Conservation (phyloP, 2,797 vertebrate genomes). For the Sebastes matsubarae region DNA sequence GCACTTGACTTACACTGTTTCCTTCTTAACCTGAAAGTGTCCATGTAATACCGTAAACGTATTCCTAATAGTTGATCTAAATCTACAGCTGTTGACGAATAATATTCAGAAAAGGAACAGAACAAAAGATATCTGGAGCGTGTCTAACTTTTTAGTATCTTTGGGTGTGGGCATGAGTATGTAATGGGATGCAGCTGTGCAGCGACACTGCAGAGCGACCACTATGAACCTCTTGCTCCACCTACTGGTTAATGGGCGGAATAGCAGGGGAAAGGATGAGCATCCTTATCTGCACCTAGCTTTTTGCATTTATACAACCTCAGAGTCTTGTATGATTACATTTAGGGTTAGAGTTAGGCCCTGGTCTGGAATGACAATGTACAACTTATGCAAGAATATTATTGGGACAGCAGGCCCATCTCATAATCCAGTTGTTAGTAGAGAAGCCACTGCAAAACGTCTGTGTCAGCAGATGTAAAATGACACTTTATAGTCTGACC, state of each 20-base stretch:
- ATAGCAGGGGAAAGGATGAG: neutral
- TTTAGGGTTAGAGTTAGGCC: neutral
- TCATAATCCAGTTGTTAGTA: neutral
- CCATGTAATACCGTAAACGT: neutral
- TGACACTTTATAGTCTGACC: neutral
- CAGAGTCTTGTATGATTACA: neutral
- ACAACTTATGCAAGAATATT: neutral
- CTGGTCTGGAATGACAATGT: neutral
- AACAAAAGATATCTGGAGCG: constrained; percentile 34
- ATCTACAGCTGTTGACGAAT: neutral
- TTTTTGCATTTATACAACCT: neutral
- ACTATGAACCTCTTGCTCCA: constrained; percentile 58
- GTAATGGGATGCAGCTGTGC: constrained; percentile 57
- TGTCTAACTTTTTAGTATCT: constrained; percentile 9
- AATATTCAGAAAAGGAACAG: neutral
- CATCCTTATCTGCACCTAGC: neutral
- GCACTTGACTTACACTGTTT: neutral
- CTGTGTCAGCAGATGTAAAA: neutral
- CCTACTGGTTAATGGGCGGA: constrained; percentile 38
- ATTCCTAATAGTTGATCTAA: neutral
- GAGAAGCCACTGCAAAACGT: neutral
- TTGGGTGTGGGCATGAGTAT: constrained; percentile 31
- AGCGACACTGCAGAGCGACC: neutral
- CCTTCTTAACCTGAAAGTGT: neutral
- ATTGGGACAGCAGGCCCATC: neutral